Percentiles rank a stretch among this genome's conserved stretches.
phyloP scores from a whole-genome alignment of 2,113 vertebrate species.

The Neogobius melanostomus region DNA sequence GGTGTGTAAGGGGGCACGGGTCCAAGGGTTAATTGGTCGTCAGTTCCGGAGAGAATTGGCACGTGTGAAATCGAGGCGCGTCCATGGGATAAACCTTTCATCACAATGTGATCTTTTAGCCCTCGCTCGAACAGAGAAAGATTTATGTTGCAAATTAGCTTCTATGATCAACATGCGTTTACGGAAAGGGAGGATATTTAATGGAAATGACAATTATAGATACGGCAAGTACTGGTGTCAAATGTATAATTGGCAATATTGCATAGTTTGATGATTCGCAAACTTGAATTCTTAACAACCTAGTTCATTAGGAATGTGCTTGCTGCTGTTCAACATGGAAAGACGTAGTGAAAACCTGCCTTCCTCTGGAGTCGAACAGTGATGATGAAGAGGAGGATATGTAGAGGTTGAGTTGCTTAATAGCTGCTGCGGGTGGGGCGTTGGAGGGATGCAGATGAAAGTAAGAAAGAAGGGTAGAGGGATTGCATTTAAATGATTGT shows the following conservation, averaged over 20 bases:
- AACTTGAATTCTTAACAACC: background rate
- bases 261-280: background rate
- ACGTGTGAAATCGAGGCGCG: conserved; percentile 60
- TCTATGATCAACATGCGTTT: conserved; percentile 26
- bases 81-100: conserved; percentile 44
- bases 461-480: too few species aligned
- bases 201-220: conserved; percentile 24
- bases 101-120: conserved; percentile 42
- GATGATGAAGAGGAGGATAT: too few species aligned
- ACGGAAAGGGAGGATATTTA: background rate
- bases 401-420: too few species aligned
- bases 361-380: too few species aligned
- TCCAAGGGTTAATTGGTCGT: conserved; percentile 70
- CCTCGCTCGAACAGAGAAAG: conserved; percentile 24
- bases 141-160: conserved; percentile 33
- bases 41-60: conserved; percentile 66
- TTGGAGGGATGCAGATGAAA: too few species aligned
- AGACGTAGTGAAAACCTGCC: too few species aligned
- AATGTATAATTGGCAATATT: background rate
- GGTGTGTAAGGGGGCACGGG: conserved; percentile 59
- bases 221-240: background rate
- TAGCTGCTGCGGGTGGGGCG: too few species aligned
- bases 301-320: too few species aligned
- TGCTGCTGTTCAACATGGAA: too few species aligned
- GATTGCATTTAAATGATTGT: too few species aligned